Base-by-base conservation (phyloP, 2,888 invertebrate species). In the Malthinus flaveolus region DNA sequence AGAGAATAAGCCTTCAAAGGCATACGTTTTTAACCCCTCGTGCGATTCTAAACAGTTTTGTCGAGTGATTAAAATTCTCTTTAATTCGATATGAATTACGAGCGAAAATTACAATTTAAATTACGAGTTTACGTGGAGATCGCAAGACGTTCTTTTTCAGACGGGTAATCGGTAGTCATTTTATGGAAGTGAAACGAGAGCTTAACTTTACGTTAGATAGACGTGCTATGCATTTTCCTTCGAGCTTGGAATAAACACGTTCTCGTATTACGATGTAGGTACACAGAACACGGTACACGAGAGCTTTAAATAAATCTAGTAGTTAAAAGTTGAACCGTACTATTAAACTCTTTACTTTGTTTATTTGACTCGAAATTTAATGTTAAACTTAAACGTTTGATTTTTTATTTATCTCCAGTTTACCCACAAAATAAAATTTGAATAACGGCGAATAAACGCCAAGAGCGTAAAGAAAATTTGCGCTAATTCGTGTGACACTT, bases 221-320 rank as follows among this genome's bases (percentile, higher is more conserved):
- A 70, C 70, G 69, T 69, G 70, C 62, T 60, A 56, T 59, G 68
- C 66, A 67, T 68, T 60, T 60, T 58, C 33, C 34, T 12, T 36
- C 39, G 23, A 57, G 55, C 55, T 56, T 54, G 61, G 57, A 59
- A 63, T 62, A 63, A 66, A 63, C 51, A 63, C 60, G 62, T 53
- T 62, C 51, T 53, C 56, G 47, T 59, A 61, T 61, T 52, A 60
- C 65, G 65, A 63, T 66, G 66, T 67, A 62, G 68, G n/a, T 15
- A 35, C 9, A 42, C 39, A 67, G n/a, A n/a, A n/a, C n/a, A n/a
- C n/a, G n/a, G n/a, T n/a, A n/a, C n/a, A n/a, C n/a, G n/a, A n/a
- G n/a, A 68, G 68, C 67, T 68, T 65, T 66, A 59, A 62, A 61
- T 65, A 67, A 68, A 69, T 63, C 66, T 62, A 59, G 67, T 62